Conservation (phyloP, 2,888 invertebrate genomes). For the Oscheius sp. region DNA sequence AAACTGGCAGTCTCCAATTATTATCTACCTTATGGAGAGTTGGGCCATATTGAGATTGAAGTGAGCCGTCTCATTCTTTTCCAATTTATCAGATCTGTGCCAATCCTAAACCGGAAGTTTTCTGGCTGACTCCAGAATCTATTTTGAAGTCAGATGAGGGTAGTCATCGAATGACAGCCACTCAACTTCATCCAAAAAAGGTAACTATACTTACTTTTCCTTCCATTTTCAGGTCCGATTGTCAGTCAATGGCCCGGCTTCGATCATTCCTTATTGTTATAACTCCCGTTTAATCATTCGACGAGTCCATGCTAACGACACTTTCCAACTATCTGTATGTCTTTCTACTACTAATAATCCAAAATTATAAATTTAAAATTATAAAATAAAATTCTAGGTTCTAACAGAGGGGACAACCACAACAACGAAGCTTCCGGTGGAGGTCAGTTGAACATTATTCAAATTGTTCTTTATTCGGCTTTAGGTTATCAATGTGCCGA, state of each 20-base stretch:
- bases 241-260: slow-evolving; percentile 16
- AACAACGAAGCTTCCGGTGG: slow-evolving; percentile 1
- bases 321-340: slow-evolving; percentile 4
- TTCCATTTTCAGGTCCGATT: background rate
- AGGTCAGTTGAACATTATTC: no score
- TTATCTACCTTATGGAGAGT: background rate
- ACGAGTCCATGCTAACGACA: slow-evolving; percentile 7
- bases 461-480: no score
- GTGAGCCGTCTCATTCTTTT: no score
- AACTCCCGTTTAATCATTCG: slow-evolving; percentile 12
- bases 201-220: no score
- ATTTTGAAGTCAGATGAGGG: slow-evolving; percentile 17
- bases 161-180: slow-evolving; percentile 6
- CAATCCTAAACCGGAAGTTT: slow-evolving; percentile 46
- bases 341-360: background rate
- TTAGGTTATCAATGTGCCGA: slow-evolving; percentile 8
- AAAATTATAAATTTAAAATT: background rate
- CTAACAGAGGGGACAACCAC: slow-evolving; percentile 6
- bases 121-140: slow-evolving; percentile 40
- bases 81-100: slow-evolving; percentile 36
- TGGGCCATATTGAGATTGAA: slow-evolving; percentile 22
- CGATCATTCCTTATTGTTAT: slow-evolving; percentile 25
- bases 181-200: slow-evolving; percentile 24
- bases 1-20: slow-evolving; percentile 7
- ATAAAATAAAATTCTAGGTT: background rate